A percentile compares a stretch with the other conserved stretches of the same genome.
phyloP scores from a whole-genome alignment of 64 coral and sea anemone species.

The Montipora efflorescens region DNA sequence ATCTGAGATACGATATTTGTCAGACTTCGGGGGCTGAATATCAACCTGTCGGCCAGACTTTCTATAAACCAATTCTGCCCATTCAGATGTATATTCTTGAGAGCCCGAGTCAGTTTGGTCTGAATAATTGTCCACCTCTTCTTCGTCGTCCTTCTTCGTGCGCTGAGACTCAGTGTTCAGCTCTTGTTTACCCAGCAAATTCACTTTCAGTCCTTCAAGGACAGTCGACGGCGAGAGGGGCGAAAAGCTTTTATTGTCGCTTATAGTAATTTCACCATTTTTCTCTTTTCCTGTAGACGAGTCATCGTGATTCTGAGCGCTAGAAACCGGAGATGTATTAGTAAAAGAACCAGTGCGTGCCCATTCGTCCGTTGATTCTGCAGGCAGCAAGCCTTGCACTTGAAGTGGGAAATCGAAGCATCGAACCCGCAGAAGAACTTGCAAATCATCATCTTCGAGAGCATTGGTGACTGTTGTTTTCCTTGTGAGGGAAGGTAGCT shows the following conservation, averaged over 20 bases:
- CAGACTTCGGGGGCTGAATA: background rate
- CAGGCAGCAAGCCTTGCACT: conserved; percentile 10
- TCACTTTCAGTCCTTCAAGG: background rate
- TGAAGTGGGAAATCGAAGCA: conserved; percentile 35
- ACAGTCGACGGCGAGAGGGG: background rate
- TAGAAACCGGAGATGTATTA: background rate
- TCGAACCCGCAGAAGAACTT: conserved; percentile 10
- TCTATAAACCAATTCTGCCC: background rate
- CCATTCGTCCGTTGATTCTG: background rate
- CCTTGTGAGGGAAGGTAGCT: background rate
- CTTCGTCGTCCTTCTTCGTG: background rate
- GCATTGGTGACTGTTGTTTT: background rate
- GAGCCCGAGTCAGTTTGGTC: background rate
- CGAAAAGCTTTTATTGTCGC: background rate
- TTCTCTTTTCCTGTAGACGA: background rate
- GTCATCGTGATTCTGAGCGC: background rate
- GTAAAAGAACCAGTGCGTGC: background rate
- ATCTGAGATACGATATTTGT: background rate
- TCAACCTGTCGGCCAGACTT: background rate
- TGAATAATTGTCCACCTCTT: background rate
- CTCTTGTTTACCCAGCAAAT: conserved; percentile 6
- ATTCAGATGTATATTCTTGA: background rate
- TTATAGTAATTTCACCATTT: background rate
- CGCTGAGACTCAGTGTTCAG: background rate
- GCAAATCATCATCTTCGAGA: conserved; percentile 1